Percentiles rank a stretch among this genome's conserved stretches.
Conservation (phyloP, 2,797 vertebrate species). For the Takifugu rubripes region DNA sequence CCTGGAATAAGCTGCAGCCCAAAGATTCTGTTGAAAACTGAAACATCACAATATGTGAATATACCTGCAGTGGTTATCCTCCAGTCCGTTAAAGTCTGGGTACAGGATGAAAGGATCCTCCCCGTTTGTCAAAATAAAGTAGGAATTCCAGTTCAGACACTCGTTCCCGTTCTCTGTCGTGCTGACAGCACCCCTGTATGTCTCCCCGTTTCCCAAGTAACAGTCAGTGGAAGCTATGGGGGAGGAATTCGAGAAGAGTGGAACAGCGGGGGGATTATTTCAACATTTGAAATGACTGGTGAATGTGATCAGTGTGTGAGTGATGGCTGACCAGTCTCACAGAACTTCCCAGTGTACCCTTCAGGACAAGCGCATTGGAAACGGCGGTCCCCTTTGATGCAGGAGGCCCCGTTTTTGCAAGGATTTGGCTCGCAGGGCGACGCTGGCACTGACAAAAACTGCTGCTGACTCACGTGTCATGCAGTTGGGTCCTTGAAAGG, state of each 20-base stretch:
- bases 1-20: too few species aligned
- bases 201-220: conserved; percentile 47
- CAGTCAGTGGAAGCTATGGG: conserved; percentile 56
- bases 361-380: conserved; percentile 50
- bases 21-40: too few species aligned
- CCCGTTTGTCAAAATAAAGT: conserved; percentile 23
- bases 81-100: conserved; percentile 42
- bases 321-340: conserved; percentile 53
- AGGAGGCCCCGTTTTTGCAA: conserved; percentile 60
- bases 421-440: conserved; percentile 57
- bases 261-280: too few species aligned
- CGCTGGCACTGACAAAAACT: conserved; percentile 16
- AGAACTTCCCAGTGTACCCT: conserved; percentile 57
- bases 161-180: conserved; percentile 29
- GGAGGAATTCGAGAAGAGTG: not conserved
- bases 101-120: conserved; percentile 17
- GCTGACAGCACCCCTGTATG: conserved; percentile 55
- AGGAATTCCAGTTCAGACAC: conserved; percentile 65
- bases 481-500: conserved; percentile 53
- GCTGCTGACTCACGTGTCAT: conserved; percentile 30
- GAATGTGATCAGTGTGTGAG: too few species aligned
- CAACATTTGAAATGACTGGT: too few species aligned
- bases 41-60: not conserved
- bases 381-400: conserved; percentile 24
- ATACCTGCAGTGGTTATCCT: conserved; percentile 69